These are phyloP conservation scores for Drosophila paranaensis DNA, from an alignment of 2,888 invertebrate species.

Conservation along the genomic window DNA sequence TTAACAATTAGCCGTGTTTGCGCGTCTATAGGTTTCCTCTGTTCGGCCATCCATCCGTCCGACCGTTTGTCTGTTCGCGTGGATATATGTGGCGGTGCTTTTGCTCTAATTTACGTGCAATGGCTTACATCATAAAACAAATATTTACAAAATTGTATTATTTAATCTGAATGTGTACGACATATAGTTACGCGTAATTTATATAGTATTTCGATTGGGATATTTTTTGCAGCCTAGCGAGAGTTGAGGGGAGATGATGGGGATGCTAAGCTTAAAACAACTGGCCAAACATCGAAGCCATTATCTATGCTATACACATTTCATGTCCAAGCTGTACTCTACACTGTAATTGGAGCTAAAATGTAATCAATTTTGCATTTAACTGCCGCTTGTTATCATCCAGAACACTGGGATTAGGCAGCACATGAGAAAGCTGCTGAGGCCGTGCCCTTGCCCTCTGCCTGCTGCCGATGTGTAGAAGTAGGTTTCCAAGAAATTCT, in stretches of 20 bases:
- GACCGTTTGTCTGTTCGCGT: not conserved
- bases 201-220: constrained; percentile 15
- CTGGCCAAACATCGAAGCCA: constrained; percentile 38
- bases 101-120: constrained; percentile 31
- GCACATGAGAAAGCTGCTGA: constrained; percentile 24
- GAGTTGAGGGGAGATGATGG: not conserved
- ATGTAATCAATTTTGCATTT: constrained; percentile 49
- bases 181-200: constrained; percentile 26
- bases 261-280: constrained; percentile 42
- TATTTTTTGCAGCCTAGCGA: constrained; percentile 15
- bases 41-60: constrained; percentile 5
- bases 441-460: not conserved
- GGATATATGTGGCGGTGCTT: constrained; percentile 9
- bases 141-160: constrained; percentile 63
- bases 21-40: constrained; percentile 7
- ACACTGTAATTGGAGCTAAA: constrained; percentile 37
- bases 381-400: constrained; percentile 50
- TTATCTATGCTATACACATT: constrained; percentile 62
- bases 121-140: constrained; percentile 62
- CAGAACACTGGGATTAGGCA: constrained; percentile 44
- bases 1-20: constrained; percentile 66
- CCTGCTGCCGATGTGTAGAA: constrained; percentile 73
- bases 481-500: constrained; percentile 82
- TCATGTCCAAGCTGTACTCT: constrained; percentile 46
- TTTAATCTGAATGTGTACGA: constrained; percentile 38